Evolutionary conservation across 2,797 vertebrate genomes (phyloP), one percentile per base, ranked within the genome.

Genomic region (Coreius guichenoti): DNA sequence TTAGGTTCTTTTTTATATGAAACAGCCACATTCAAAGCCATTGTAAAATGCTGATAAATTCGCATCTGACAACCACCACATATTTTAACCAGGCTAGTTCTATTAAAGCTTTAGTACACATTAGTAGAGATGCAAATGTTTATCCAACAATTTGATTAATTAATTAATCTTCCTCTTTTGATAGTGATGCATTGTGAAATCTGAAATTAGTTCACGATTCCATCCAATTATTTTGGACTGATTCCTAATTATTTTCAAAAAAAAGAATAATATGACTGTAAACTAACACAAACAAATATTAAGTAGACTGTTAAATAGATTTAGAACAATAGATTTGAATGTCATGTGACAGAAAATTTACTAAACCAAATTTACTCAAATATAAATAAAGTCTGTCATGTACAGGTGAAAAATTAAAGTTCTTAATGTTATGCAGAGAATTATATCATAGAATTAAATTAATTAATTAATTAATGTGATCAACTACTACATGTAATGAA

Each of bases 11-110:
- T 47, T 68, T 47, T 21, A 19, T 2, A 56, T 43, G 39, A 39
- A 76, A 76, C 13, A 12, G 31, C 21, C 74, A n/a, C 51, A 56
- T 76, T 58, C 14, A 33, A 56, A 76, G 31, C 74, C 21, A 73
- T 31, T 49, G 45, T 73, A 29, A 70, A 70, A 70, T 70, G 5
- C 36, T 43, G 67, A 39, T 69, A n/a, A 43, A 70, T 33, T 16
- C 1, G 3, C 39, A 61, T n/a, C 12, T 75, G 47, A 31, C 11
- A 19, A 33, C 17, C 72, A 54, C n/a, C 19, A 14, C 73, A 23
- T 16, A 51, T 61, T 58, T 39, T 9, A 43, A 54, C 49, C 6
- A 11, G 8, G 16, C 36, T 61, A 14, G 75, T 29, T 78, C 16
- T 36, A 21, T 47, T 45, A 13, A 72, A 21, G 72, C 17, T 29